Base-by-base conservation (phyloP, 2,888 invertebrate genomes). In the Tetragnatha montana region DNA sequence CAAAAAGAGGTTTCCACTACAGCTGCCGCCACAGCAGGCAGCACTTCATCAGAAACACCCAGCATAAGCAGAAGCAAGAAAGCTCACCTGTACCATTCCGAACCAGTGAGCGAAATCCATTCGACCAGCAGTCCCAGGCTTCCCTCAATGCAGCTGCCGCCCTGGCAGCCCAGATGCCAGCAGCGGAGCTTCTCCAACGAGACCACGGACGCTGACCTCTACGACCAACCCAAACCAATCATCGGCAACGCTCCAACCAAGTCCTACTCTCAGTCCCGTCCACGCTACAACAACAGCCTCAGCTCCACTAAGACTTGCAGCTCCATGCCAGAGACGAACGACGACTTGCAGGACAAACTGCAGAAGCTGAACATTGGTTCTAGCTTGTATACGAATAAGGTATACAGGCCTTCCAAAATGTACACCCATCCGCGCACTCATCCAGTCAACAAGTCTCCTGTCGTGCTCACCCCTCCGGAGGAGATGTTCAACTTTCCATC, bases 1-100 rank as follows among this genome's bases (percentile, higher is more conserved):
- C 49, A 79, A 51, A 79, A 78, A n/a, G 85, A 85, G 1, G 96
- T 96, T 0, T 93, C 96, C 60, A 96, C 96, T 21, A 95, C 96
- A 94, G 71, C 75, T 10, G 22, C 6, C 10, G 8, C 79, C 14
- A 60, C 17, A 68, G 49, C 19, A 3, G 21, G 60, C 19, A 75
- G 50, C 69, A 19, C 75, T 10, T 71, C 12, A 12, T 81, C 73
- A 69, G 87, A 90, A 50, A 71, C 10, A 51, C 71, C 22, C 19
- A 81, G 74, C 21, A 70, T 51, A 14, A 75, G 21, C 14, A 73
- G 84, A 8, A 68, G 83, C 2, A 87, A 83, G 50, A 90, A 90
- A 71, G 10, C 87, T 71, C 87, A 82, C 71, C n/a, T 82, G n/a
- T 87, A 90, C 51, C 87, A 87, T 19, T 60, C 81, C 1, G 83